Percentiles rank a stretch among this genome's conserved stretches.
Evolutionary conservation across 2,797 vertebrate genomes (phyloP).

Genomic region (Heliangelus exortis): DNA sequence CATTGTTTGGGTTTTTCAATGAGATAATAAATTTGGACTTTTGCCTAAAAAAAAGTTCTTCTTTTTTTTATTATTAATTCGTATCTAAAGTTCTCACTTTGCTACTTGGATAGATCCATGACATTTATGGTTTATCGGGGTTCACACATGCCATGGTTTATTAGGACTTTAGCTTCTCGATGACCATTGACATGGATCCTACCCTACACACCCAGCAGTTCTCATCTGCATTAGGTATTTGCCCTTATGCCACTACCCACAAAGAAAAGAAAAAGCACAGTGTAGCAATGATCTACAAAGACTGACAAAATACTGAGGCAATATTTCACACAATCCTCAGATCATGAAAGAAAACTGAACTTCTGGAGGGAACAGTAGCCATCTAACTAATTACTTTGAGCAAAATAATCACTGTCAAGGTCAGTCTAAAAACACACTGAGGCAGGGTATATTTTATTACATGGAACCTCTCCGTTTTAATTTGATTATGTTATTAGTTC

Average conservation of each 20-base stretch:
- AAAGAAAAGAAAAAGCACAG: neutral
- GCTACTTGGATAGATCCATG: neutral
- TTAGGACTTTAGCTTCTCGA: neutral
- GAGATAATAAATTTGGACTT: neutral
- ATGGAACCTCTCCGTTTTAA: conserved; percentile 32
- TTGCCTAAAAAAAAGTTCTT: neutral
- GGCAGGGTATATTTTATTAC: conserved; percentile 28
- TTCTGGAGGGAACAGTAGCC: neutral
- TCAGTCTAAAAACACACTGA: conserved; percentile 2
- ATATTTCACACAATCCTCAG: neutral
- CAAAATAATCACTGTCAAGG: conserved; percentile 14
- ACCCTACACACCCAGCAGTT: neutral
- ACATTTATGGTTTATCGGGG: neutral
- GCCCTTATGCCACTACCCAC: neutral
- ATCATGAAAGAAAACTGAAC: neutral
- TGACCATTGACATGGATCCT: neutral
- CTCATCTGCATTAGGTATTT: neutral
- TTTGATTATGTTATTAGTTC: conserved; percentile 62
- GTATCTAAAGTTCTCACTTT: neutral
- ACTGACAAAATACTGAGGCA: neutral
- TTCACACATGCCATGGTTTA: neutral
- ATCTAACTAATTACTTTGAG: conserved; percentile 46
- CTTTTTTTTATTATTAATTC: neutral
- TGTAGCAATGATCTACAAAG: neutral
- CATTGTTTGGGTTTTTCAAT: rapidly evolving